Evolutionary conservation across 2,888 invertebrate genomes (phyloP).

Genomic region (Phragmatobia fuliginosa): DNA sequence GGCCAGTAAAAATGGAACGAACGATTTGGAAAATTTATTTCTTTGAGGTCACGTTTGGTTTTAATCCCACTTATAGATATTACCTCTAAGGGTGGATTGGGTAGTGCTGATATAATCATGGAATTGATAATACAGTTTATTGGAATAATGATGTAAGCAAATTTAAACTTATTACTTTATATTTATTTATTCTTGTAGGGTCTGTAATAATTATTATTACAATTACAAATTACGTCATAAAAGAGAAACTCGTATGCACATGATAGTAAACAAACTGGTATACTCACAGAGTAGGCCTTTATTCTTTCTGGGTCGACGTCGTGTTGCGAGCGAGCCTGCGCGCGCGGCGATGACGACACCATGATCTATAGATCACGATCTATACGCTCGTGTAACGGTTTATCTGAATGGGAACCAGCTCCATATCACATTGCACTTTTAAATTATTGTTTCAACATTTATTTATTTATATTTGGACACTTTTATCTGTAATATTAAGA

Average conservation of each 20-base stretch:
- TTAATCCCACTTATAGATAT: too few species aligned
- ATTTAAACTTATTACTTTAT: too few species aligned
- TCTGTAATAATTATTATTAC: not conserved
- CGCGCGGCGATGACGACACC: conserved; percentile 85
- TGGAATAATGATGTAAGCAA: too few species aligned
- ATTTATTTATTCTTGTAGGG: not conserved
- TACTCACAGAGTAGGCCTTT: conserved; percentile 83
- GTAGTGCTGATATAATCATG: too few species aligned
- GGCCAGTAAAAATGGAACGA: too few species aligned
- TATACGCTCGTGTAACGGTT: conserved; percentile 60
- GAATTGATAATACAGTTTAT: too few species aligned
- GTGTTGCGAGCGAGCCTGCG: conserved; percentile 79
- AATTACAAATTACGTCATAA: conserved; percentile 23
- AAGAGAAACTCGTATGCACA: conserved; percentile 38
- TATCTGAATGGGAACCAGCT: conserved; percentile 40
- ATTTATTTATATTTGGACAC: conserved; percentile 17
- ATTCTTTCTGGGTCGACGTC: conserved; percentile 84
- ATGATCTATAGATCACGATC: conserved; percentile 80
- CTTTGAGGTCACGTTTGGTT: too few species aligned
- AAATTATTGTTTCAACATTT: conserved; percentile 19
- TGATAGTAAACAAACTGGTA: conserved; percentile 42
- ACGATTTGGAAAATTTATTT: too few species aligned
- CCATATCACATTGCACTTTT: conserved; percentile 52
- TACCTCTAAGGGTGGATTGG: too few species aligned
- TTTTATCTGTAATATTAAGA: conserved; percentile 4